Conservation (phyloP, 2,113 vertebrate species). For the Vulpes lagopus region DNA sequence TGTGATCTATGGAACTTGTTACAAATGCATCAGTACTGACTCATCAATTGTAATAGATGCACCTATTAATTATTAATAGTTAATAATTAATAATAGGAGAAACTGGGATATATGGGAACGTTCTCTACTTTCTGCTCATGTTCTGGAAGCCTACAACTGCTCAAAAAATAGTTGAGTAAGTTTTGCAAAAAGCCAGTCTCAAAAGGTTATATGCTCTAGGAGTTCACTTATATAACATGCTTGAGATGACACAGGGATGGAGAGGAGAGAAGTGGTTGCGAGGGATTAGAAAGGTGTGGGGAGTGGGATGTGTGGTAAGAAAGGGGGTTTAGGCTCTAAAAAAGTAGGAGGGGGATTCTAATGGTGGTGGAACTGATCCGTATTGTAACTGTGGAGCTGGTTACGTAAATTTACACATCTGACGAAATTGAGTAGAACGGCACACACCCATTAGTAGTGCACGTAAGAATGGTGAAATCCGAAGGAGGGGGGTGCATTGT, state of each 20-base stretch:
- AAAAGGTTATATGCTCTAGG: not conserved
- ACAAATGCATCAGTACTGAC: not conserved
- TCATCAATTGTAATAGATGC: not conserved
- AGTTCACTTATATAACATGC: not conserved
- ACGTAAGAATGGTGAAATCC: not conserved
- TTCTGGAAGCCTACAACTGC: not conserved
- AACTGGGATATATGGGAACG: not conserved
- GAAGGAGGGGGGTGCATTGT: not conserved
- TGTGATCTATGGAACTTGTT: not conserved
- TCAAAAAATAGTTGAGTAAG: not conserved
- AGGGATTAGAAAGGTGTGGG: not conserved
- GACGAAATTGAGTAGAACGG: not conserved
- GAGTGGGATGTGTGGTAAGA: not conserved
- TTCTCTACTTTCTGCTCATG: not conserved
- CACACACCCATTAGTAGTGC: not conserved
- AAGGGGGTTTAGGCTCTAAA: not conserved
- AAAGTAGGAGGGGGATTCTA: not conserved
- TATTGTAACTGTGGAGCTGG: not conserved
- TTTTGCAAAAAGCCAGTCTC: not conserved
- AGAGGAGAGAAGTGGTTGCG: not conserved
- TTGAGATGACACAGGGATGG: not conserved
- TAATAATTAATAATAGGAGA: not conserved
- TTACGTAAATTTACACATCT: not conserved
- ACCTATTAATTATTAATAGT: too few species aligned
- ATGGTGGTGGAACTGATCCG: not conserved